Evolutionary conservation across 2,113 vertebrate genomes (phyloP), one percentile per base, ranked within the genome.

Genomic region (Grantiella picta): DNA sequence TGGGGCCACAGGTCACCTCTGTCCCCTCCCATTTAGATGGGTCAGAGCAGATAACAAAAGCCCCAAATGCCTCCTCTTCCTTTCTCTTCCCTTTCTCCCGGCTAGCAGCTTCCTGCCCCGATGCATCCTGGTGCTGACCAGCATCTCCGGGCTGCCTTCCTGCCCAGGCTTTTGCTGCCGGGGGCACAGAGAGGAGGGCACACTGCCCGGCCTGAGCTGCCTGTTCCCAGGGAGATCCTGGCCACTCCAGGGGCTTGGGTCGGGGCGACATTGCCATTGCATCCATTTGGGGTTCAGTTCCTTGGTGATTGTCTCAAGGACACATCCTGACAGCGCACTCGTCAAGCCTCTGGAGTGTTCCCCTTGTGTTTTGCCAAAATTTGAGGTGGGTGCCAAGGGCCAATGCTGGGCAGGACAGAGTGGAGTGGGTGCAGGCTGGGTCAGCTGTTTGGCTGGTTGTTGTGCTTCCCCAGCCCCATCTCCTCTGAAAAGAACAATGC

Each of bases 11-110:
- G 91, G 84, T 92, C 63, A 24, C 28, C 4, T 92, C 60, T 81
- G 75, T 92, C 47, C 54, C 92, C 89, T 90, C 71, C 76, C 2
- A 3, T 63, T 54, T 38, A 25, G 56, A 86, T 78, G 28, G 69
- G 18, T 53, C 45, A 29, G 24, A 59, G 29, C 3, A 1, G 24
- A 95, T 92, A 95, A 91, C 88, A 92, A 94, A 89, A 92, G 82
- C 76, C 24, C 1, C 3, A 80, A 91, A 86, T 86, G 57, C 89
- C 81, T 93, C 21, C 77, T 84, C 53, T 96, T 94, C 92, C 94
- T 93, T 89, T 94, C 79, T 80, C 24, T 50, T 82, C 53, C 63
- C 77, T 70, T 90, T 23, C 66, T 89, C 47, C 61, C 12, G 0
- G 89, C 61, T 54, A n/a, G 61, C 85, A 57, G 22, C 75, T 85